Conservation (phyloP, 2,113 vertebrate species). For the Psophia crepitans region DNA sequence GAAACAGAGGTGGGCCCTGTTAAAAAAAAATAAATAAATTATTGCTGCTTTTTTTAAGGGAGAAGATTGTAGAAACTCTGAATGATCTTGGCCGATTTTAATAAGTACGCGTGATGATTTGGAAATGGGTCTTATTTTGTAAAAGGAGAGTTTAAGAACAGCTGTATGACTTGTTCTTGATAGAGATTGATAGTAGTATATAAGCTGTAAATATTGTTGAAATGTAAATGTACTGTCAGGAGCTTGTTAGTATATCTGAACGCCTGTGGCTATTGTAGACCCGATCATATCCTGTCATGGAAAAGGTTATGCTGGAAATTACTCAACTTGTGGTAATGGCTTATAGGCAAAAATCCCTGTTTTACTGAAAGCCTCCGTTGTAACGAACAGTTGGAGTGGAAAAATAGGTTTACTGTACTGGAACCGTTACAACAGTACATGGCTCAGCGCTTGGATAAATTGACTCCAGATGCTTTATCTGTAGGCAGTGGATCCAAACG, state of each 20-base stretch:
- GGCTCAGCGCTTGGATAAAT: neutral
- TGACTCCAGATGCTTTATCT: constrained; percentile 7
- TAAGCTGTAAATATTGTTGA: constrained; percentile 6
- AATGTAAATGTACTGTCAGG: neutral
- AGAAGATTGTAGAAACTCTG: neutral
- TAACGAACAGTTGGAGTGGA: neutral
- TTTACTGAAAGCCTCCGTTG: constrained; percentile 12
- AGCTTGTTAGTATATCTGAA: neutral
- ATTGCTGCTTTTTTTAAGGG: neutral
- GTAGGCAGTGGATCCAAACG: neutral
- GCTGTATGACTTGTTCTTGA: neutral
- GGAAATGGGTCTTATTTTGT: neutral
- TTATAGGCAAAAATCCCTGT: neutral
- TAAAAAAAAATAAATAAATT: neutral
- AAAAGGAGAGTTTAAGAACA: neutral
- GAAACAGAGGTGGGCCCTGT: neutral
- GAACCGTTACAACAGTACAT: neutral
- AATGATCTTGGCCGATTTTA: neutral
- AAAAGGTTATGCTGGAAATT: neutral
- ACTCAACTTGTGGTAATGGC: neutral
- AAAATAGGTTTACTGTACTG: neutral
- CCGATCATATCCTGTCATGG: neutral
- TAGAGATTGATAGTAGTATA: neutral
- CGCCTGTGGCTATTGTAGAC: neutral
- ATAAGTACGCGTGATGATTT: neutral